Conservation (phyloP, 2,888 invertebrate genomes). For the Syrphus vitripennis region DNA sequence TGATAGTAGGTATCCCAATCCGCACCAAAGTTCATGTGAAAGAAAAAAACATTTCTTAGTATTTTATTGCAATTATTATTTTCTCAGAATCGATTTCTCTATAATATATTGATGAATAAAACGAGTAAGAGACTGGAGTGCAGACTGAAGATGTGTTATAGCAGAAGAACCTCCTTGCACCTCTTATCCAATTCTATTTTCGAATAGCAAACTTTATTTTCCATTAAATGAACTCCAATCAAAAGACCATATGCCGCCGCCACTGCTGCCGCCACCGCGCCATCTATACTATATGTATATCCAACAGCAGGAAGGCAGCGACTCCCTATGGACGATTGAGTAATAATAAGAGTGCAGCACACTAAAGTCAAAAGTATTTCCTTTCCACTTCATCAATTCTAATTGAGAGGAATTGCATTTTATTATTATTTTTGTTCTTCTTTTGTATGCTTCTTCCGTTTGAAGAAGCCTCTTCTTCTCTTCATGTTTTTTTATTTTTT, state of each 20-base stretch:
- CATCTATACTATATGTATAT: background rate
- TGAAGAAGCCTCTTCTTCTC: slow-evolving; percentile 34
- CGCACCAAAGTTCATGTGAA: no score
- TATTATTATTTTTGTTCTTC: slow-evolving; percentile 58
- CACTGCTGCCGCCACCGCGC: slow-evolving; percentile 4
- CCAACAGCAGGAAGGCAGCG: background rate
- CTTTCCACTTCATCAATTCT: slow-evolving; percentile 72
- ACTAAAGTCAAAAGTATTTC: slow-evolving; percentile 70
- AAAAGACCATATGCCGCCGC: slow-evolving; percentile 64
- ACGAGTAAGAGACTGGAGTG: background rate
- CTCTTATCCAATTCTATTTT: slow-evolving; percentile 20
- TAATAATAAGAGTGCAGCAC: slow-evolving; percentile 64
- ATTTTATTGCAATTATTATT: slow-evolving; percentile 20
- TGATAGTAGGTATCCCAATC: no score
- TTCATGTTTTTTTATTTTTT: background rate
- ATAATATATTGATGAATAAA: background rate
- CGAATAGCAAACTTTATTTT: slow-evolving; percentile 33
- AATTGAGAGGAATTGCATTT: slow-evolving; percentile 71
- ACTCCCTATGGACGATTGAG: slow-evolving; percentile 61
- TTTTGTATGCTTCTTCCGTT: slow-evolving; percentile 34
- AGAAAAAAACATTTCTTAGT: background rate
- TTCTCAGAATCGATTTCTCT: slow-evolving; percentile 24
- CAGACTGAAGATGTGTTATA: background rate
- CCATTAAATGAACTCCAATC: slow-evolving; percentile 62
- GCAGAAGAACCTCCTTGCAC: background rate